Base-by-base conservation (phyloP, 2,113 vertebrate genomes). In the Podocnemis expansa region DNA sequence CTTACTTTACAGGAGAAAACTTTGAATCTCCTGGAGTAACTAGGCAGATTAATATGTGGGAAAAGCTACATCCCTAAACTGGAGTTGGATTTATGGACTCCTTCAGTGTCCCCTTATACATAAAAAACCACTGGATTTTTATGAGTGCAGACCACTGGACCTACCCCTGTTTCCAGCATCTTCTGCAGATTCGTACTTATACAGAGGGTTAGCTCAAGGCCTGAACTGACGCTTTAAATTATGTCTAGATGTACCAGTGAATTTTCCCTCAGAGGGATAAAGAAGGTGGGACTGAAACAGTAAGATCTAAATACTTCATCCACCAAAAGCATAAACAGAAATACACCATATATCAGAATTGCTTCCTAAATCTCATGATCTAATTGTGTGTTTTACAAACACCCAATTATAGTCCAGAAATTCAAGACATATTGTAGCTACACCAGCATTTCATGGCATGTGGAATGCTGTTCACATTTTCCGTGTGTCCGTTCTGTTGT, bases 401-500 rank as follows among this genome's bases (percentile, higher is more conserved):
- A 45, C 22, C 41, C 45, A 76, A 76, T 27, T 29, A 27, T 29
- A 76, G 43, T 41, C 73, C 24, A 27, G 41, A 43, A 45, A 45
- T 76, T 43, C 25, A 76, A 76, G 73, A 27, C 9, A 0, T 0
- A 24, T 2, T 43, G 41, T 47, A 52, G 25, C 51, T 47, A 24
- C 51, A 27, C 38, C 49, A 19, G 41, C 0, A 0, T 4, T 41
- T 38, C 0, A 0, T 3, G 45, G 2, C 10, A 24, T 5, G 13
- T 10, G 51, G 25, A 34, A 17, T 12, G 11, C 1, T n/a, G 34
- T 14, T 89, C 41, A 11, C 22, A 76, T 29, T 76, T 43, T 29
- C 73, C 41, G 29, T 25, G 6, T 22, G 9, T 25, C 70, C 73
- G 10, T 3, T 82, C 41, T 54, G n/a, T 55, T 67, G 10, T 0